These are phyloP conservation scores for Gymnocheta viridis DNA, from an alignment of 2,888 invertebrate species.

Conservation along the genomic window DNA sequence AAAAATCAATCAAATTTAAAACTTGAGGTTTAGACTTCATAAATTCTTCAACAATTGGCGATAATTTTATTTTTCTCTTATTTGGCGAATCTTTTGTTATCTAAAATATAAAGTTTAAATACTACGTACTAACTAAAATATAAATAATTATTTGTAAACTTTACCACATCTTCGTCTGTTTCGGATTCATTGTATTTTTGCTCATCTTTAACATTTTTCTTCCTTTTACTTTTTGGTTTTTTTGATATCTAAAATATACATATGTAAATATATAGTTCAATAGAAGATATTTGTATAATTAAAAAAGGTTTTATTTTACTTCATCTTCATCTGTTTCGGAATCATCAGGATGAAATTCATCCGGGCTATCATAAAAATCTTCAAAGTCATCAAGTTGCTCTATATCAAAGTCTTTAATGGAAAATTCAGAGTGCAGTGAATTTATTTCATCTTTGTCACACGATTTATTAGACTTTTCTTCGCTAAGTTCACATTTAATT, in stretches of 20 bases:
- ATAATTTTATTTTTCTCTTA: conserved; percentile 39
- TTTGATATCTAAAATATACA: not conserved
- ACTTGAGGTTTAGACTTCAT: conserved; percentile 53
- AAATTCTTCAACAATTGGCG: conserved; percentile 46
- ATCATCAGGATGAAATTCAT: conserved; percentile 48
- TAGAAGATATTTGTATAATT: not conserved
- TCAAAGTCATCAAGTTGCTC: conserved; percentile 46
- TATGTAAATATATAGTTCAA: not conserved
- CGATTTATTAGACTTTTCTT: conserved; percentile 10
- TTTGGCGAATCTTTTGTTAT: not conserved
- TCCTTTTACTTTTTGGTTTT: conserved; percentile 15
- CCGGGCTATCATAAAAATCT: conserved; percentile 34
- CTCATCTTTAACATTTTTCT: conserved; percentile 16
- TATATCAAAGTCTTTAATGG: conserved; percentile 8
- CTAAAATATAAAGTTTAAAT: conserved; percentile 2
- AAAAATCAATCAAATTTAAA: conserved; percentile 45
- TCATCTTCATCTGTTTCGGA: conserved; percentile 32
- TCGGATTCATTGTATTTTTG: conserved; percentile 18
- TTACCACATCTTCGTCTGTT: conserved; percentile 47
- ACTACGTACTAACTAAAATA: not conserved
- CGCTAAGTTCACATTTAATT: conserved; percentile 37
- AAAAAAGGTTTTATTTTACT: not conserved
- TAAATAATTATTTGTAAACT: not conserved
- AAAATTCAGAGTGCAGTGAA: not conserved
- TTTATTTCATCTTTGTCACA: conserved; percentile 6